Conservation (phyloP, 1,140 invertebrate species). For the Rhyacophila brunnea region DNA sequence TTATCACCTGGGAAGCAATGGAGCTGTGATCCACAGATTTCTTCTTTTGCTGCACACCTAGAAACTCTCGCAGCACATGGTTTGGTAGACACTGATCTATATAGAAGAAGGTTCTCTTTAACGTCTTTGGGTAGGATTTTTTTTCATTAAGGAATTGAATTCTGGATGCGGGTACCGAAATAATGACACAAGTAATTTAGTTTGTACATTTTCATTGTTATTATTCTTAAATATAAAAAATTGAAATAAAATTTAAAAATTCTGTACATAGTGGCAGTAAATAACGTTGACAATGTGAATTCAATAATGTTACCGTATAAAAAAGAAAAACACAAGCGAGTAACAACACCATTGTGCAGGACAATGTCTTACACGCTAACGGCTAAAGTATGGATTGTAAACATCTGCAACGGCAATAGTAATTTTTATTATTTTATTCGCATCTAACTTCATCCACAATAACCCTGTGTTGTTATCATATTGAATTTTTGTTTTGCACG, state of each 20-base stretch:
- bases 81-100: too few relatives aligned
- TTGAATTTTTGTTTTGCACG: background rate
- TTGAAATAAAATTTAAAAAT: conserved; percentile 29
- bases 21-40: too few relatives aligned
- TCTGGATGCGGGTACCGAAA: too few relatives aligned
- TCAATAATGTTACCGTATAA: conserved; percentile 21
- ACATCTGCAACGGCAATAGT: conserved; percentile 19
- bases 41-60: too few relatives aligned
- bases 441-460: conserved; percentile 1
- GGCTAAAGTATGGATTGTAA: conserved; percentile 11
- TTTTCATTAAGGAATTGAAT: too few relatives aligned
- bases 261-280: conserved; percentile 35
- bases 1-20: too few relatives aligned
- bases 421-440: background rate
- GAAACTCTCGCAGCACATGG: too few relatives aligned
- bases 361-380: conserved; percentile 21
- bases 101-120: too few relatives aligned
- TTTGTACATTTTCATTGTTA: conserved; percentile 34
- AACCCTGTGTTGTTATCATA: conserved; percentile 12
- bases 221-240: conserved; percentile 35
- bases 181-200: too few relatives aligned
- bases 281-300: conserved; percentile 30
- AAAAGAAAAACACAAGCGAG: conserved; percentile 16
- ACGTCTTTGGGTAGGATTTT: too few relatives aligned
- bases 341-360: conserved; percentile 15